Evolutionary conservation across 2,888 invertebrate genomes (phyloP).

Genomic region (Micropterix aruncella): DNA sequence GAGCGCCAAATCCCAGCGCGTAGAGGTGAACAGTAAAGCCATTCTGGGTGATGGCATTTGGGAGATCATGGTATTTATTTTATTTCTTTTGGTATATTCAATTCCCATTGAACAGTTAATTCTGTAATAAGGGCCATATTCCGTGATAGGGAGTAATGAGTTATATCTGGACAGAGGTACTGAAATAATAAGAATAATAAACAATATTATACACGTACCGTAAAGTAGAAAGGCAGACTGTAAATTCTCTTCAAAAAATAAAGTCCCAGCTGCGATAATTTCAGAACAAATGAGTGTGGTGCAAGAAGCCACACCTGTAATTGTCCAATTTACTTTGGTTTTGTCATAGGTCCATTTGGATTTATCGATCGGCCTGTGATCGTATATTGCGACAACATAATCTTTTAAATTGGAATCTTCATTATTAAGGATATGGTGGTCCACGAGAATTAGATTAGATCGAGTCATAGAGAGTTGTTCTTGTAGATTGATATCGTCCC

Average conservation of each 20-base stretch:
- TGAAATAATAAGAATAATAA: neutral
- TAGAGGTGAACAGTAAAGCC: too few species aligned
- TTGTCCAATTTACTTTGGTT: neutral
- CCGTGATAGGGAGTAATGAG: neutral
- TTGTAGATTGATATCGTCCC: neutral
- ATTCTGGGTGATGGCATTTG: too few species aligned
- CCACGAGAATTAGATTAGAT: neutral
- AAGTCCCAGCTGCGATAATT: neutral
- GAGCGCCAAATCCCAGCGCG: too few species aligned
- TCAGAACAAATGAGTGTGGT: neutral
- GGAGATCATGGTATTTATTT: too few species aligned
- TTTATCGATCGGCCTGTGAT: neutral
- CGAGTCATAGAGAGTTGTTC: neutral
- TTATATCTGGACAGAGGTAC: neutral
- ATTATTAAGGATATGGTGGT: neutral
- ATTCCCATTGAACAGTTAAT: neutral
- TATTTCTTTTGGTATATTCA: neutral
- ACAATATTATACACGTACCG: neutral
- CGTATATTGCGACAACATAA: neutral
- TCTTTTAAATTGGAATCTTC: neutral
- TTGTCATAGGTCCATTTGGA: neutral
- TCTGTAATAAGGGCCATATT: neutral
- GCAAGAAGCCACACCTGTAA: neutral
- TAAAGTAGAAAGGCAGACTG: neutral
- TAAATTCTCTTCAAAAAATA: neutral